Evolutionary conservation across 2,888 invertebrate species (phyloP), one percentile per base, ranked within the genome.

Genomic region (Spialia ferax): DNA sequence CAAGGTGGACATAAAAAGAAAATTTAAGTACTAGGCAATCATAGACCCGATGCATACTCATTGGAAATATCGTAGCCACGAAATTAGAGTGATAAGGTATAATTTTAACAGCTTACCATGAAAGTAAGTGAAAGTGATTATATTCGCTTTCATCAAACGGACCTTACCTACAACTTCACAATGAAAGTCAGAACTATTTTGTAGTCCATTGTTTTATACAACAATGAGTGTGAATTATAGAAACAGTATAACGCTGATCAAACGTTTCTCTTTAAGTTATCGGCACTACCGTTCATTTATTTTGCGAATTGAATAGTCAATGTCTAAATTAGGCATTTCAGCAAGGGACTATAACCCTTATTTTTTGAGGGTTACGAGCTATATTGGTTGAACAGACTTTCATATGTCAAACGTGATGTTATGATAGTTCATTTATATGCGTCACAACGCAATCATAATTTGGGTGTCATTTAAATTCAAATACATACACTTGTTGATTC

Each of bases 161-260:
- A 29, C 63, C 26, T 63, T 56, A 56, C 11, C 38, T 42, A 13
- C 15, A 42, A 42, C 38, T 1, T 26, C 38, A 45, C 56, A 57
- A 35, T 23, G 56, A 64, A 64, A 64, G 64, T 50, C 48, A 48
- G 22, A 55, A 63, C 48, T 55, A 63, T 55, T 55, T 64, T 64
- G 57, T 57, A 57, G 50, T 57, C 64, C 26, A 64, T 64, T 64
- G 64, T 64, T 35, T 35, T 64, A n/a, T 50, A 35, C 18, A 64
- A 64, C 56, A 64, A 57, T 38, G 57, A 65, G 32, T 48, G 50
- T 48, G 63, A 64, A 65, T 35, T 52, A 65, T 65, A 50, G 48
- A 59, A 59, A 65, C 59, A 65, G 56, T 64, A 64, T 59, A 65
- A 65, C 38, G 59, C 65, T 42, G 42, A 65, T 65, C 59, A 65